A percentile compares a stretch with the other conserved stretches of the same genome.
Evolutionary conservation across 2,113 vertebrate species (phyloP).

Genomic region (Alectura lathami): DNA sequence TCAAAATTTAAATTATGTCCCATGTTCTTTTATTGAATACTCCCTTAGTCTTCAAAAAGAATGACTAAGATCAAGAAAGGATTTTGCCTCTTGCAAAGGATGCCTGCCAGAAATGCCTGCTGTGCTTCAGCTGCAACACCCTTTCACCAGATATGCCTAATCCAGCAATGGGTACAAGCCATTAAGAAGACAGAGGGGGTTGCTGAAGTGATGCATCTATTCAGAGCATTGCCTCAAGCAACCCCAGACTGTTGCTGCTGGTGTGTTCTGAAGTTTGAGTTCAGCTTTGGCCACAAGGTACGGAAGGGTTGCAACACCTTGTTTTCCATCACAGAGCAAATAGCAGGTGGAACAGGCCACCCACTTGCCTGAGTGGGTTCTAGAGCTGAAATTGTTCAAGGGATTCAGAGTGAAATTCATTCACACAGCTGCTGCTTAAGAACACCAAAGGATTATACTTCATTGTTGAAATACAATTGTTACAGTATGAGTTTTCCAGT

Average conservation of each 20-base stretch:
- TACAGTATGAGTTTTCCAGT: neutral
- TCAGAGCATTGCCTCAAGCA: neutral
- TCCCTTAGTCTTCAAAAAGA: neutral
- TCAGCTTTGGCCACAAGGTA: neutral
- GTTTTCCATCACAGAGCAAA: neutral
- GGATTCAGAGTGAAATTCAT: neutral
- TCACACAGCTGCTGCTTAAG: neutral
- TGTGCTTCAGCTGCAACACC: neutral
- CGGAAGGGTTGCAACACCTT: neutral
- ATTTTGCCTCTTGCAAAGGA: neutral
- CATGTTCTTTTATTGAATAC: neutral
- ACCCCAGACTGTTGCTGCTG: neutral
- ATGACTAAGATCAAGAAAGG: neutral
- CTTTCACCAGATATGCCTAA: neutral
- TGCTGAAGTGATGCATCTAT: neutral
- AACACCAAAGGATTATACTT: neutral
- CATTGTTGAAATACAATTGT: neutral
- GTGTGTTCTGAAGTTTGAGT: neutral
- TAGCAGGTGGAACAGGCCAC: neutral
- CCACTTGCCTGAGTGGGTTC: too few relatives aligned
- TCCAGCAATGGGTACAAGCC: too few relatives aligned
- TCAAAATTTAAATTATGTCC: neutral
- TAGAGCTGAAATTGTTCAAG: neutral
- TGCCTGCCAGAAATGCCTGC: neutral
- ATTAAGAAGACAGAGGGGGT: neutral